These are phyloP conservation scores for Amazona guildingii DNA, from an alignment of 2,113 vertebrate species.

Conservation along the genomic window DNA sequence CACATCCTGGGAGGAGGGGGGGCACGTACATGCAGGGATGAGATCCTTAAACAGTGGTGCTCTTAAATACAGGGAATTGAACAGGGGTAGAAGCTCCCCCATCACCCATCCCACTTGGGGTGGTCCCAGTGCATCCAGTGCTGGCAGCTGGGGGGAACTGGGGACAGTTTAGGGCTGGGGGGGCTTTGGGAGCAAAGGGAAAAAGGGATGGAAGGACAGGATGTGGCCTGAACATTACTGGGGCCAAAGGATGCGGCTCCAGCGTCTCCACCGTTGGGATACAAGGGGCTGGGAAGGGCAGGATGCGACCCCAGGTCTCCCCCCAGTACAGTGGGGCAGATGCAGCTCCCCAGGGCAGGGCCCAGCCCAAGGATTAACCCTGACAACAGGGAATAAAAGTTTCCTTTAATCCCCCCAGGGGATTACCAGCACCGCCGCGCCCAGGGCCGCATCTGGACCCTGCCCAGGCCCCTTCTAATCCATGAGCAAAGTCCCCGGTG, in stretches of 20 bases:
- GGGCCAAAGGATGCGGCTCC: not conserved
- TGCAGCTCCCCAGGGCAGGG: too few relatives aligned
- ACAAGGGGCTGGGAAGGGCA: not conserved
- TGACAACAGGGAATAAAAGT: constrained; percentile 15
- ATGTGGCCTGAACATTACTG: not conserved
- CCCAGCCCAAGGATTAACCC: constrained; percentile 12
- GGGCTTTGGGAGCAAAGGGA: not conserved
- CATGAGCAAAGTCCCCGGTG: not conserved
- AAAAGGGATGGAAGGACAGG: not conserved
- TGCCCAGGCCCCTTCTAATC: not conserved
- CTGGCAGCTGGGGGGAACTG: not conserved
- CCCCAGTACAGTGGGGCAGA: not conserved
- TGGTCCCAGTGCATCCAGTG: not conserved
- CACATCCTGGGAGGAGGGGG: not conserved
- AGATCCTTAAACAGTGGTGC: not conserved
- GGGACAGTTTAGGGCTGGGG: not conserved
- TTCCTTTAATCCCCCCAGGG: constrained; percentile 28
- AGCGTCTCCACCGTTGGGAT: not conserved
- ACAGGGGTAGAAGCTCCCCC: not conserved
- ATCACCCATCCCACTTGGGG: not conserved
- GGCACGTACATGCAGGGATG: not conserved
- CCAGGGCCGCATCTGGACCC: not conserved
- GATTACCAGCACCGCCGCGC: not conserved
- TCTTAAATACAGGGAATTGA: not conserved
- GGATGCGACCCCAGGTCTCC: not conserved